Evolutionary conservation across 2,888 invertebrate genomes (phyloP), one percentile per base, ranked within the genome.

Genomic region (Meteorus colon): DNA sequence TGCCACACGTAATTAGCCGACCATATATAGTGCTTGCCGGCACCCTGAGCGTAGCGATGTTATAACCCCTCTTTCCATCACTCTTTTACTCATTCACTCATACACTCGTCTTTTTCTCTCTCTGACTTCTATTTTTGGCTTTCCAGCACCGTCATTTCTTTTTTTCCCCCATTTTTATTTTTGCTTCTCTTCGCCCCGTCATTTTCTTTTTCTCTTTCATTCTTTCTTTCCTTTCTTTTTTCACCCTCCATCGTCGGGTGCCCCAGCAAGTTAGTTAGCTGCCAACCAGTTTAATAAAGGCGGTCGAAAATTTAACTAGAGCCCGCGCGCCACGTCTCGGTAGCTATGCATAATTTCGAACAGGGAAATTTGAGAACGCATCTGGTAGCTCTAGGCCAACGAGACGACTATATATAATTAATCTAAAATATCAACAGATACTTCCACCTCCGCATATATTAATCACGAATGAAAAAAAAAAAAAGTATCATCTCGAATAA

Each of bases 201-300:
- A 51, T 68, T 48, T 67, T 34, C 34, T 8, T 55, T 69, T 67
- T 51, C 29, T 63, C 72, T 67, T 63, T 77, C n/a, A 41, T 34
- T 70, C 68, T 51, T 27, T 27, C 27, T 62, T 59, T 70, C 69
- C 68, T 71, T 63, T 66, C 62, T 48, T 65, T 73, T 65, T 37
- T 67, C 48, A 31, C 51, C 65, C 65, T 65, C 55, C 63, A 60
- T 68, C 71, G 76, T 70, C 34, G 74, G 76, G 55, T 60, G 73
- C 45, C 41, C 45, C 60, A 19, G 69, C 74, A 77, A 80, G 78
- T 81, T 82, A 80, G 81, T 82, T 81, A 80, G 81, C 80, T 77
- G 79, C 78, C 77, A 80, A 79, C 75, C 79, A 77, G 78, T 82
- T 82, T 80, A 82, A 82, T 82, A 82, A 82, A 81, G 82, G 80